Percentiles rank a stretch among this genome's conserved stretches.
Evolutionary conservation across 2,113 vertebrate species (phyloP).

Genomic region (Ageneiosus marmoratus): DNA sequence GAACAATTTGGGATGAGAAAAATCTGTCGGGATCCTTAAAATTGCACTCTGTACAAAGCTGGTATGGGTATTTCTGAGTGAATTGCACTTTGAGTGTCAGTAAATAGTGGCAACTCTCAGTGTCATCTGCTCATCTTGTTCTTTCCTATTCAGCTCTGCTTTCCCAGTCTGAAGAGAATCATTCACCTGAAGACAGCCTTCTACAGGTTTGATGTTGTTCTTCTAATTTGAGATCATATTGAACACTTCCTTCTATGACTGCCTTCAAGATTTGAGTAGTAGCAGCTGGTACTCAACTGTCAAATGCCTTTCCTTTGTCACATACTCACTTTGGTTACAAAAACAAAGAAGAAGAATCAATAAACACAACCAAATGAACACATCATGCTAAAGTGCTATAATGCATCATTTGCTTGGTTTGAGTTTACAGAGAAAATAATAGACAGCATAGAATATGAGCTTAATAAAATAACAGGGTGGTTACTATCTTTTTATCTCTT

Average conservation of each 20-base stretch:
- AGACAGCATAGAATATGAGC: not conserved
- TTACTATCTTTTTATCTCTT: constrained; percentile 13
- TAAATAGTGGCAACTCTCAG: constrained; percentile 36
- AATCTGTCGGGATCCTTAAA: not conserved
- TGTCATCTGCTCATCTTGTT: constrained; percentile 12
- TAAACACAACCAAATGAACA: not conserved
- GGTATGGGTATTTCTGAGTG: not conserved
- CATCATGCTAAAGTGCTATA: not conserved
- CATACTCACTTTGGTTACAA: not conserved
- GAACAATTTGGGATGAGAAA: not conserved
- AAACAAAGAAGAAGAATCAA: not conserved
- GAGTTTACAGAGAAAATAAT: not conserved
- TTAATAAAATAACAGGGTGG: not conserved
- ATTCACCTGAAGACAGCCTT: constrained; percentile 27
- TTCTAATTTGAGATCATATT: constrained; percentile 10
- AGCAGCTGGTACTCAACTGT: constrained; percentile 13
- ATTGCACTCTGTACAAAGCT: not conserved
- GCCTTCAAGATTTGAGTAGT: constrained; percentile 3
- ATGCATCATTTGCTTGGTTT: not conserved
- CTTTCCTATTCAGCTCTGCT: not conserved
- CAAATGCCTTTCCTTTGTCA: constrained; percentile 1
- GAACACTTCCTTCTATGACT: constrained; percentile 1
- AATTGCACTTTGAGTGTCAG: not conserved
- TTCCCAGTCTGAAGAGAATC: constrained; percentile 17
- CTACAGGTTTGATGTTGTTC: constrained; percentile 3